These are phyloP conservation scores for Periplaneta americana DNA, from an alignment of 1,140 invertebrate genomes.

Conservation along the genomic window DNA sequence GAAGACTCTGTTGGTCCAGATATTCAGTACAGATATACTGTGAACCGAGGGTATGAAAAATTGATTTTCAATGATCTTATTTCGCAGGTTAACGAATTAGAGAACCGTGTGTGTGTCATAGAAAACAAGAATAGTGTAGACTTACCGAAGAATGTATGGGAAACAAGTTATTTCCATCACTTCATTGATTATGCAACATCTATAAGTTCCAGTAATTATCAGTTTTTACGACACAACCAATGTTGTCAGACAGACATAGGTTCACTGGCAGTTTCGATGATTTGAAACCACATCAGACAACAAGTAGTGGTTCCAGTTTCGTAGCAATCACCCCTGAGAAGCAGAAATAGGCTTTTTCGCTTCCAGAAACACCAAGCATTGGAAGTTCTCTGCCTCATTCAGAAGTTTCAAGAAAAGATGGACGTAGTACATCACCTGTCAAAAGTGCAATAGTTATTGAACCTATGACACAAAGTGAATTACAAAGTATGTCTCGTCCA, in stretches of 20 bases:
- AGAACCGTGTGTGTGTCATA: constrained; percentile 14
- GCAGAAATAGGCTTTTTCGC: constrained; percentile 20
- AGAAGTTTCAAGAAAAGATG: too few relatives aligned
- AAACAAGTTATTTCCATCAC: neutral
- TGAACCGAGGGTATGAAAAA: neutral
- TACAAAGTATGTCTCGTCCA: neutral
- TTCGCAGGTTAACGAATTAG: constrained; percentile 14
- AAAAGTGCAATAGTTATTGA: neutral
- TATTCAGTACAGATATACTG: neutral
- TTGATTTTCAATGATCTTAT: constrained; percentile 11
- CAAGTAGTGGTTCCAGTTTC: neutral
- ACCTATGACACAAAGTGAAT: neutral
- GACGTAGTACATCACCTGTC: neutral
- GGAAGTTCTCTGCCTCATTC: too few relatives aligned
- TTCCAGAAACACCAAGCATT: constrained; percentile 28
- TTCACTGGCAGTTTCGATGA: neutral
- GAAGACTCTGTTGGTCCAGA: constrained; percentile 4
- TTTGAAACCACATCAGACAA: neutral
- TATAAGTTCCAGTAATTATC: neutral
- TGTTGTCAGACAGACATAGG: neutral
- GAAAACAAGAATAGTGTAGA: constrained; percentile 10
- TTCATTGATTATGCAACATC: neutral
- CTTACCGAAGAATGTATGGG: neutral
- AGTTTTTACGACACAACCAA: neutral
- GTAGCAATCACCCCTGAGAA: neutral